Percentiles rank a stretch among this genome's conserved stretches.
These are phyloP conservation scores for Aphelocoma coerulescens DNA, from an alignment of 2,113 vertebrate species.

Conservation along the genomic window DNA sequence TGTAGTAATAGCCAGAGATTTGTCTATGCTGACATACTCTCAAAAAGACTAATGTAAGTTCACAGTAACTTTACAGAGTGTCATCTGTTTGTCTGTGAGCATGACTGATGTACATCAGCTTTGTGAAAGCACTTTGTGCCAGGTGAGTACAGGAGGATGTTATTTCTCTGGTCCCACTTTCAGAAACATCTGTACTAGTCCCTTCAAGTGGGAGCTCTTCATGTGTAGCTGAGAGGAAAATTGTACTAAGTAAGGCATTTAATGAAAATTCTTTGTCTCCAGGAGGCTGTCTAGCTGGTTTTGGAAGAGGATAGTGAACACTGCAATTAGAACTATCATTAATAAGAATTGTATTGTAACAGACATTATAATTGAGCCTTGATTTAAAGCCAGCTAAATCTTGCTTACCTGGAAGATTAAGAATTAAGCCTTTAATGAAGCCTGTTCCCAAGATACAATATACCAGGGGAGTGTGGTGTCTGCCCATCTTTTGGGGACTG, in stretches of 20 bases:
- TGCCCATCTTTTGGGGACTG: neutral
- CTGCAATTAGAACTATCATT: neutral
- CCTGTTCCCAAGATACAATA: neutral
- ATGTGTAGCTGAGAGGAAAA: neutral
- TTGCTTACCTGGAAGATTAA: neutral
- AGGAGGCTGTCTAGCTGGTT: neutral
- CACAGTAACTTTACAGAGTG: neutral
- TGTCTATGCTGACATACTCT: neutral
- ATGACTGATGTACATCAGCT: neutral
- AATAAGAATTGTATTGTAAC: conserved; percentile 2
- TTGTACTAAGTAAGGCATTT: neutral
- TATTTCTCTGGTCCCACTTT: neutral
- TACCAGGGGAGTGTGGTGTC: neutral
- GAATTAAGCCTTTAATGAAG: neutral
- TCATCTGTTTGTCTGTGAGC: neutral
- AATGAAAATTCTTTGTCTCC: conserved; percentile 11
- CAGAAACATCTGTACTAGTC: neutral
- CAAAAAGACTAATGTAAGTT: neutral
- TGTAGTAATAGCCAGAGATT: neutral
- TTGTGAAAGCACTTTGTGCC: neutral
- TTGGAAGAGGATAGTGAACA: neutral
- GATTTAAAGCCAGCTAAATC: neutral
- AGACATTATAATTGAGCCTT: conserved; percentile 5
- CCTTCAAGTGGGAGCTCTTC: neutral
- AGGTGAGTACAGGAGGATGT: neutral